Conservation (phyloP, 2,888 invertebrate species). For the Parochlus steinenii region DNA sequence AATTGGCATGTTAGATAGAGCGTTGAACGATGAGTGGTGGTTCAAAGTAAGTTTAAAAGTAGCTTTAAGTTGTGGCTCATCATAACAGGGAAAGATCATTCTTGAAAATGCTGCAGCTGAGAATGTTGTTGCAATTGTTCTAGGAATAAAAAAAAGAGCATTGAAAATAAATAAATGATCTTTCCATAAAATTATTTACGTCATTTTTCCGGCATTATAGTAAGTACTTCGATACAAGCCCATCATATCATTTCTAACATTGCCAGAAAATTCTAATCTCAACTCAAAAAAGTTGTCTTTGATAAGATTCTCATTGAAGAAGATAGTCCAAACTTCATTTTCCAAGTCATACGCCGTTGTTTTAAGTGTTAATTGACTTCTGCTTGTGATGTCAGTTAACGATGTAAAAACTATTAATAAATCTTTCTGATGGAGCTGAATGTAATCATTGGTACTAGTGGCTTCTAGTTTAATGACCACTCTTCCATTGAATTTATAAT, state of each 20-base stretch:
- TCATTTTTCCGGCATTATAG: constrained; percentile 31
- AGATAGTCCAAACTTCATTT: constrained; percentile 28
- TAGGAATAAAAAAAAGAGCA: constrained; percentile 18
- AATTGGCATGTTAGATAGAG: constrained; percentile 20
- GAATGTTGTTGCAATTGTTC: constrained; percentile 40
- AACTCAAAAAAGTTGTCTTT: constrained; percentile 36
- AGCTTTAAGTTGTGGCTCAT: constrained; percentile 47
- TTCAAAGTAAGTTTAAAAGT: constrained; percentile 39
- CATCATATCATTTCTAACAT: constrained; percentile 39
- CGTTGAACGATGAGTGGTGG: constrained; percentile 24
- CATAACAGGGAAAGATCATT: constrained; percentile 50
- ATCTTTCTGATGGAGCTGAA: constrained; percentile 7
- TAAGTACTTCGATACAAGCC: constrained; percentile 56
- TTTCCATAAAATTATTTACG: constrained; percentile 24
- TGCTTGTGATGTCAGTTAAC: neutral
- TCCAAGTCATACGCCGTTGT: constrained; percentile 13
- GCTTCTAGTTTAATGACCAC: constrained; percentile 6
- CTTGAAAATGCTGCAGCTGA: constrained; percentile 42
- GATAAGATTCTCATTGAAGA: constrained; percentile 29
- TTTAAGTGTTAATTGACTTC: neutral
- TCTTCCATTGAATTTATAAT: constrained; percentile 5
- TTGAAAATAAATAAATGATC: constrained; percentile 3
- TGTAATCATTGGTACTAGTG: neutral
- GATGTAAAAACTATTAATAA: neutral
- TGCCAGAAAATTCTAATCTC: constrained; percentile 36